Evolutionary conservation across 2,888 invertebrate species (phyloP).

Genomic region (Drosophila pseudotakahashii): DNA sequence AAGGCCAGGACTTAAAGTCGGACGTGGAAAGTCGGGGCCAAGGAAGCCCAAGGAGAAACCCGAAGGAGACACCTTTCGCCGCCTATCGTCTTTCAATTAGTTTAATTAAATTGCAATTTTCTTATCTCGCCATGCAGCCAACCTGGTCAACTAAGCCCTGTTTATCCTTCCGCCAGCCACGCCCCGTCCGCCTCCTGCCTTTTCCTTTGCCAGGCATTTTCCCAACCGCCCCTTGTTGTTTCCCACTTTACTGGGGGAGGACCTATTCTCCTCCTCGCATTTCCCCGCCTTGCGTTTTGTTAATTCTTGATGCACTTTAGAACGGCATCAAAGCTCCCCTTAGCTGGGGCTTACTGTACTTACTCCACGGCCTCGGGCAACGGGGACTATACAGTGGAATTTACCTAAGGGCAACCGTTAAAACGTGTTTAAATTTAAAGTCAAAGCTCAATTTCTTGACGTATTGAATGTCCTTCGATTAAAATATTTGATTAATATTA

Average conservation of each 20-base stretch:
- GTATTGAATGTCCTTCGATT: too few species aligned
- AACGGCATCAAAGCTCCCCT: conserved; percentile 29
- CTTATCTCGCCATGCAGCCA: conserved; percentile 59
- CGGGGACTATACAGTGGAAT: neutral
- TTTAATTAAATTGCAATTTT: conserved; percentile 70
- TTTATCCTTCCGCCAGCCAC: conserved; percentile 30
- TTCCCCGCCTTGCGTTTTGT: conserved; percentile 2
- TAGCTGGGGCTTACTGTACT: conserved; percentile 4
- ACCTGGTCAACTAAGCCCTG: conserved; percentile 56
- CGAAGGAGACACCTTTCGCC: conserved; percentile 41
- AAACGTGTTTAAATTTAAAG: too few species aligned
- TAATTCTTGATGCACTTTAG: conserved; percentile 35
- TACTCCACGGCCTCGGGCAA: too few species aligned
- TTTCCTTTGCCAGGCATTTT: neutral
- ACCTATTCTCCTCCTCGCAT: conserved; percentile 9
- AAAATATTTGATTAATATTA: too few species aligned
- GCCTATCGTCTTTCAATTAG: conserved; percentile 79
- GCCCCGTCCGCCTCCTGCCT: neutral
- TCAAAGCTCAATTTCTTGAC: too few species aligned
- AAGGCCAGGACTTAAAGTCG: conserved; percentile 29
- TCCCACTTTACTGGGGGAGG: neutral
- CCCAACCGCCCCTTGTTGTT: neutral
- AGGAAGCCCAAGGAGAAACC: conserved; percentile 32
- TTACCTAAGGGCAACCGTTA: neutral
- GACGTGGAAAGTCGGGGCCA: conserved; percentile 22